Conservation (phyloP, 2,888 invertebrate species). For the Metopia argyrocephala region DNA sequence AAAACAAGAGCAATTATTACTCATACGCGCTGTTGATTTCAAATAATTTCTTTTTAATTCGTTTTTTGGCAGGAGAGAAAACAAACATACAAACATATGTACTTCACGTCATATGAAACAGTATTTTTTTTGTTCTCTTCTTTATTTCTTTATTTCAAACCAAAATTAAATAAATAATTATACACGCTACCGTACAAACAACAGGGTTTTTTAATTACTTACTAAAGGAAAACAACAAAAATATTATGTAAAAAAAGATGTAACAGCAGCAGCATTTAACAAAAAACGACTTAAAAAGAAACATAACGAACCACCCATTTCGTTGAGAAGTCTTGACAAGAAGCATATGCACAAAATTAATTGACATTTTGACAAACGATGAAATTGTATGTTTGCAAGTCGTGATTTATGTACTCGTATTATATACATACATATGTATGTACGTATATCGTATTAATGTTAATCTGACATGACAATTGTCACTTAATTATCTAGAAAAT, state of each 20-base stretch:
- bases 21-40: neutral
- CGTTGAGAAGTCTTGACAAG: conserved; percentile 22
- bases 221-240: neutral
- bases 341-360: conserved; percentile 60
- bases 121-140: neutral
- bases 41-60: conserved; percentile 10
- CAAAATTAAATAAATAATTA: conserved; percentile 35
- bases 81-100: no score
- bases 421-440: no score
- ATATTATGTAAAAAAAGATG: neutral
- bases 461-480: conserved; percentile 68
- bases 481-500: conserved; percentile 66
- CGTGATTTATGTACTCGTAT: no score
- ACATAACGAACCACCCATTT: conserved; percentile 5
- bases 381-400: conserved; percentile 54
- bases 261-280: neutral
- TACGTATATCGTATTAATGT: conserved; percentile 65
- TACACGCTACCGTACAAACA: conserved; percentile 33
- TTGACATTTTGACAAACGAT: conserved; percentile 69
- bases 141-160: conserved; percentile 1
- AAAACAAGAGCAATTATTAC: neutral
- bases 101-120: conserved; percentile 15
- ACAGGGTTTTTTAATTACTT: conserved; percentile 26
- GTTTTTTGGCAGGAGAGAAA: no score
- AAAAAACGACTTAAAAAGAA: neutral